Percentiles rank a stretch among this genome's conserved stretches.
These are phyloP conservation scores for Numenius phaeopus DNA, from an alignment of 2,797 vertebrate species.

Conservation along the genomic window DNA sequence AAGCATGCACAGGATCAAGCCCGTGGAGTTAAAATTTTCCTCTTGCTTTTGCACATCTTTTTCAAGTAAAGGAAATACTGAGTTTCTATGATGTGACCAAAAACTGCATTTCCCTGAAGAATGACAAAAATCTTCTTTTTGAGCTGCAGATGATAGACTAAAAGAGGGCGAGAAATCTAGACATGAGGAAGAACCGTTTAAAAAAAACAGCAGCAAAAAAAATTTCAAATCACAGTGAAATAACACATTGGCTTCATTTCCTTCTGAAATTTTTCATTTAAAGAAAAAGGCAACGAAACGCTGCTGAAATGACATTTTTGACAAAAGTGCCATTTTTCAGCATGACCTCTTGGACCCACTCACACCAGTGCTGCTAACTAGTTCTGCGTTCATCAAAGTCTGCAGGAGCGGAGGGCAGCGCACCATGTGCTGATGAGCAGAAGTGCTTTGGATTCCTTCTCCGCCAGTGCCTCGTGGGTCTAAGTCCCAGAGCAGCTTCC, in stretches of 20 bases:
- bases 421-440: background rate
- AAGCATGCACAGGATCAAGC: accelerated
- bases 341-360: slow-evolving; percentile 49
- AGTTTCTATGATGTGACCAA: background rate
- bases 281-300: slow-evolving; percentile 32
- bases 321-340: slow-evolving; percentile 68
- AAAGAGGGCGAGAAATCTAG: background rate
- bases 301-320: slow-evolving; percentile 62
- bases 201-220: background rate
- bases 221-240: slow-evolving; percentile 3
- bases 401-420: background rate
- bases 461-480: accelerated
- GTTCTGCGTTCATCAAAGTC: slow-evolving; percentile 31
- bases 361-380: slow-evolving; percentile 64
- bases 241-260: slow-evolving; percentile 11
- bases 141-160: background rate
- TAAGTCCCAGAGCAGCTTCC: background rate
- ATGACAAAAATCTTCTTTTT: background rate
- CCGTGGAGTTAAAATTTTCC: background rate
- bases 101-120: background rate
- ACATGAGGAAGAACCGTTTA: background rate
- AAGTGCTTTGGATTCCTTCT: background rate
- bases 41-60: background rate
- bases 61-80: background rate
- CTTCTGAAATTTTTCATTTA: slow-evolving; percentile 52